Base-by-base conservation (phyloP, 2,888 invertebrate species). In the Latrodectus hesperus region DNA sequence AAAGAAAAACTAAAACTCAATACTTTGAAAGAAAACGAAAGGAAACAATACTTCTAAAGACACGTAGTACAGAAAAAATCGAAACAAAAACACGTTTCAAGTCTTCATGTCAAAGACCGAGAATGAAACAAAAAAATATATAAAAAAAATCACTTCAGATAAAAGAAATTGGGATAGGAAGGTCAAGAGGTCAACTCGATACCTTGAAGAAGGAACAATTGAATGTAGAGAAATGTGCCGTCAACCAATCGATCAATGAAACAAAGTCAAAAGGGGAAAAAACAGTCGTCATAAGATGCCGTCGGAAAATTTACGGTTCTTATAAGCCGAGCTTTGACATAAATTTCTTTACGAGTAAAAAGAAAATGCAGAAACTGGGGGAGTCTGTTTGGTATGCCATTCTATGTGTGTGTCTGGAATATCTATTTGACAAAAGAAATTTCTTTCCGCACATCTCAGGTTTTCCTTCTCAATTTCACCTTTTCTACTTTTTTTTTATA, bases 311-410 rank as follows among this genome's bases (percentile, higher is more conserved):
- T 82, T 82, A 82, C 74, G 75, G 70, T 73, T 68, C 74, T 82
- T 82, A 75, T 75, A 82, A 75, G 74, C 75, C 68, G 22, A 75
- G 52, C 65, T 82, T 75, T 82, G 82, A 82, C 82, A 75, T 82
- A 82, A 82, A 82, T 82, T 75, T 60, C 82, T 82, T 82, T 82
- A 82, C 75, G 82, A 82, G 60, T 81, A 38, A 65, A 55, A 68
- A 68, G 70, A 75, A 60, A 75, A 55, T 53, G 68, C 60, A 74
- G 73, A 67, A 75, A 6, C 68, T n/a, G 68, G 17, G 16, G 67
- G 16, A 55, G 60, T 51, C 82, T 82, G 53, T 82, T 75, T 82
- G 75, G 74, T 70, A 80, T 80, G 80, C 80, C 60, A 80, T 80
- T 80, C 80, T 72, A 11, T 9, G 55, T 65, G 55, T 75, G 68